These are phyloP conservation scores for Hirudo medicinalis DNA, from an alignment of 1,140 invertebrate species.

Conservation along the genomic window DNA sequence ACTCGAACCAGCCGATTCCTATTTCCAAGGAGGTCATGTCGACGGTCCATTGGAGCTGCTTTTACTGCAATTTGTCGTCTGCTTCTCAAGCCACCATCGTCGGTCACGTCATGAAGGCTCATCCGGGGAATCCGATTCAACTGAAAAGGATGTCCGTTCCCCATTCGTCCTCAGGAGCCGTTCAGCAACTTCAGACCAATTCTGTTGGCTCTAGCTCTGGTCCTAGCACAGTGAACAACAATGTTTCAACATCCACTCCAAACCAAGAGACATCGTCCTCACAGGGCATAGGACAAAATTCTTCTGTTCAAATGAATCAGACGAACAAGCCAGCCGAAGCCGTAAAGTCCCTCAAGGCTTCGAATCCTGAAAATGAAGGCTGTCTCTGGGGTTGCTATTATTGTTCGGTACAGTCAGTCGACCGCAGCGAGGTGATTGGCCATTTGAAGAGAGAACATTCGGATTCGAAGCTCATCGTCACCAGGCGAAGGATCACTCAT, in stretches of 20 bases:
- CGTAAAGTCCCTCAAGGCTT: neutral
- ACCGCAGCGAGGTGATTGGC: slow-evolving; percentile 13
- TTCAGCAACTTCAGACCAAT: neutral
- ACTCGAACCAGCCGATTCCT: neutral
- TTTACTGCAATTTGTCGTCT: slow-evolving; percentile 16
- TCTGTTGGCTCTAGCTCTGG: neutral
- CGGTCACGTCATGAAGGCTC: slow-evolving; percentile 14
- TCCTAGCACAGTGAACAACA: neutral
- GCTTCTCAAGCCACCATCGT: slow-evolving; percentile 16
- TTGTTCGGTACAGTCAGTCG: slow-evolving; percentile 11
- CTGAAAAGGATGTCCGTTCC: slow-evolving; percentile 7
- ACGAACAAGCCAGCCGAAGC: neutral
- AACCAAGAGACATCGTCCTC: neutral
- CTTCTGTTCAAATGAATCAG: neutral
- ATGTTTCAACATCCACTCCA: neutral
- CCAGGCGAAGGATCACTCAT: slow-evolving; percentile 15
- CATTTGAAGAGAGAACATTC: slow-evolving; percentile 19
- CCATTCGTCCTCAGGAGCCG: neutral
- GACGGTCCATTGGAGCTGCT: slow-evolving; percentile 15
- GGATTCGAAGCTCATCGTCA: slow-evolving; percentile 17
- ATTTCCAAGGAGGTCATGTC: neutral
- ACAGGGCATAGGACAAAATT: neutral
- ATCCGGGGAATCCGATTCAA: slow-evolving; percentile 16
- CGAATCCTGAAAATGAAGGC: neutral
- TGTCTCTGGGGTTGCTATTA: slow-evolving; percentile 22